Base-by-base conservation (phyloP, 2,797 vertebrate species). In the Sandelia bainsii region DNA sequence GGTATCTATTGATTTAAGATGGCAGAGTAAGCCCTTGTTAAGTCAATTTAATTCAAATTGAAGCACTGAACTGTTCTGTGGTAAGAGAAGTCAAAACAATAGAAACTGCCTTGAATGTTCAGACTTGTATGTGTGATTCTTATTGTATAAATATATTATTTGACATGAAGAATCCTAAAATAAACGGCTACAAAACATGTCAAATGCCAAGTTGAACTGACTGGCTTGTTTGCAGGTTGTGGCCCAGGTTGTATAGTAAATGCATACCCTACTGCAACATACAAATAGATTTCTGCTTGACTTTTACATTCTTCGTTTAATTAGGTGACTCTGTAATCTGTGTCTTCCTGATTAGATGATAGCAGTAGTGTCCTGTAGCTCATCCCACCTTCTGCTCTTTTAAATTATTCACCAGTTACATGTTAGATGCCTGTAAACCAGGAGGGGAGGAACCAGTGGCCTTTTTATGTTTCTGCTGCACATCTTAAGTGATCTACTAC, bases 1-100 rank as follows among this genome's bases (percentile, higher is more conserved):
- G 37, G 14, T 63, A n/a, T 59, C 4, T 68, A 85, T 92, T 88
- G 89, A 92, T 93, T 90, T 79, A 69, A 84, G 79, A 85, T 76
- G 69, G 58, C 69, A 22, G 49, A 62, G 76, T 52, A 58, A 75
- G 72, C 79, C 75, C 77, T 80, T 58, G 82, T 90, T 75, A 62
- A 78, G 69, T 74, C 72, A 0, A 69, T 87, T 87, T 80, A 72
- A 89, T 92, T 90, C 64, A 80, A 81, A 78, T 42, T 25, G 20
- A 54, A 8, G 8, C 29, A 79, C 45, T 25, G 20, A 52, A 79
- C 32, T 32, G 19, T 50, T 14, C 14, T 40, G 44, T 9, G 19
- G 10, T 40, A 39, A 22, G 5, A n/a, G 25, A 50, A 50, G 17
- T 0, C n/a, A 59, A 62, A 67, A 23, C 6, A 32, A 1, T 12